Base-by-base conservation (phyloP, 1,140 invertebrate species). In the Hydropsyche tenuis region DNA sequence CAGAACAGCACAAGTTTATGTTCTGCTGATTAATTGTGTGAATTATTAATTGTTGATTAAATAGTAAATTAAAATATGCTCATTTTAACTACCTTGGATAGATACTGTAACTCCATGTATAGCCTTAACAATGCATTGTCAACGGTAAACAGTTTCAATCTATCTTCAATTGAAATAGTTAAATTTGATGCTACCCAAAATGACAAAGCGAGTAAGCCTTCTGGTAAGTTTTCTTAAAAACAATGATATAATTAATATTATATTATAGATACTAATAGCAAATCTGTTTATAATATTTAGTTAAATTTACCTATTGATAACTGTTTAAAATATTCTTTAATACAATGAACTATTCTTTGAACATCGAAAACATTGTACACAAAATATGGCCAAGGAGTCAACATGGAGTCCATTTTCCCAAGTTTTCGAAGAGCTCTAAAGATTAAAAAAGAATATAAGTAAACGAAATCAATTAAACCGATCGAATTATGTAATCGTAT, bases 161-260 rank as follows among this genome's bases (percentile, higher is more conserved):
- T 84, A 73, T 89, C 87, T 48, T 82, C 81, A 76, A 91, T 87
- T 77, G 89, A 85, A 63, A 94, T 81, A 27, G 90, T 87, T 25
- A 95, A 81, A 83, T 92, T 93, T 74, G 90, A 89, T 48, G 90
- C 90, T 51, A 93, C 88, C 92, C 92, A 94, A 82, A 90, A 94
- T 14, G 92, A 93, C 77, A 94, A 85, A 74, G 92, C 88, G 66
- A 87, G 82, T 7, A 90, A 86, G 82, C 92, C 89, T 73, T 82
- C 80, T 1, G 92, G 91, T 79, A 91, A 72, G 71, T 79, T 81
- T 75, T 82, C 81, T 79, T 37, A 43, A 74, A 74, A 63, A 64
- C 11, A 65, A 23, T 64, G 20, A 66, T 27, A 14, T 45, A 43
- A 25, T 46, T 45, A 46, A 20, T 6, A 18, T 14, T n/a, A 48